Conservation (phyloP, 2,113 vertebrate species). For the Mus spicilegus region DNA sequence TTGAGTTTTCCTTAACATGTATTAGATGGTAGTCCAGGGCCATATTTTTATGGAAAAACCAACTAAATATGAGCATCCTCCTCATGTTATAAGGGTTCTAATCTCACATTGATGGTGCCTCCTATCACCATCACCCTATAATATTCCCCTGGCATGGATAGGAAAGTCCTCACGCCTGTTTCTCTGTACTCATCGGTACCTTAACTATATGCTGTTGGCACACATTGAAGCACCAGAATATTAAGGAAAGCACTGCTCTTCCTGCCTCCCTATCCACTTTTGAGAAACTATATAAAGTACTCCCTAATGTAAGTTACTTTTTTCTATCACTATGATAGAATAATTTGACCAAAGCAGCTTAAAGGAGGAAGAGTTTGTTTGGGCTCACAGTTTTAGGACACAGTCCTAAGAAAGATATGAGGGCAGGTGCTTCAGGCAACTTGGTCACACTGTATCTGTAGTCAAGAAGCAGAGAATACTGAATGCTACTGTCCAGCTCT, state of each 20-base stretch:
- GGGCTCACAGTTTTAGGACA: too few species aligned
- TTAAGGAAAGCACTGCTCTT: background rate
- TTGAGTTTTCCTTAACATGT: slow-evolving; percentile 42
- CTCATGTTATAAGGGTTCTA: background rate
- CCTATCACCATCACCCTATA: background rate
- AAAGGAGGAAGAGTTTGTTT: background rate
- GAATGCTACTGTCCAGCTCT: background rate
- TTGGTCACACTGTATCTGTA: background rate
- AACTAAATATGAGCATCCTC: background rate
- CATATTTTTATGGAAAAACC: background rate
- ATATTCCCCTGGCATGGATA: background rate
- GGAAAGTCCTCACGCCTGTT: background rate
- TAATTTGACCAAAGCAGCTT: background rate
- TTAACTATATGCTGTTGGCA: background rate
- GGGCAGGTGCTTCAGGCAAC: too few species aligned
- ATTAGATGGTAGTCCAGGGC: background rate
- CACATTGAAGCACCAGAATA: background rate
- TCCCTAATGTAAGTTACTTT: background rate
- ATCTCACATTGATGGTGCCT: background rate
- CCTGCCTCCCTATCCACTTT: background rate
- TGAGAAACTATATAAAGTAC: background rate
- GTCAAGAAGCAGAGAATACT: background rate
- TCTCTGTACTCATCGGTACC: background rate
- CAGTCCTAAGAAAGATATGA: background rate
- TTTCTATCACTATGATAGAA: too few species aligned